A percentile compares a stretch with the other conserved stretches of the same genome.
Evolutionary conservation across 2,888 invertebrate genomes (phyloP).

Genomic region (Ochropleura leucogaster): DNA sequence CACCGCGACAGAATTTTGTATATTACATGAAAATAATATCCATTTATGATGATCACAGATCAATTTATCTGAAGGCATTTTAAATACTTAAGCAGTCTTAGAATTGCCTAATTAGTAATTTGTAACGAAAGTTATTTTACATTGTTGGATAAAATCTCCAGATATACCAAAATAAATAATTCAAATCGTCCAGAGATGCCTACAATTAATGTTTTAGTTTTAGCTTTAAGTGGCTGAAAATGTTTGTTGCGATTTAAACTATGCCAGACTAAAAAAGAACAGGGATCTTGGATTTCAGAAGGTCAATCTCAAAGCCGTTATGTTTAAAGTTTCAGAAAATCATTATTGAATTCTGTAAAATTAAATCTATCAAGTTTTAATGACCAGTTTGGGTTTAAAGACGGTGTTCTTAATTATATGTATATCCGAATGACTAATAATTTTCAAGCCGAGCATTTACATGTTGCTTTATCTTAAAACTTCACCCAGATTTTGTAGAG

Average conservation of each 20-base stretch:
- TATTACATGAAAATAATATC: too few species aligned
- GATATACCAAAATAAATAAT: slow-evolving; percentile 7
- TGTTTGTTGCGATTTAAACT: slow-evolving; percentile 35
- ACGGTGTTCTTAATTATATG: not conserved
- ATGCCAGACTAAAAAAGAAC: slow-evolving; percentile 1
- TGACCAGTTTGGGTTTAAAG: not conserved
- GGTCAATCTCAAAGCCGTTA: slow-evolving; percentile 8
- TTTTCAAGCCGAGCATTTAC: not conserved
- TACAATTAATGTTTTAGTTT: slow-evolving; percentile 28
- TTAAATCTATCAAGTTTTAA: not conserved
- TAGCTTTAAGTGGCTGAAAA: slow-evolving; percentile 13
- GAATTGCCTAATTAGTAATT: not conserved
- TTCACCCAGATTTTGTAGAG: slow-evolving; percentile 17
- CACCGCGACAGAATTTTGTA: too few species aligned
- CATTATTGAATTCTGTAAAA: not conserved
- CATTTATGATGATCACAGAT: not conserved
- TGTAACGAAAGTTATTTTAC: not conserved
- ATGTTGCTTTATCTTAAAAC: not conserved
- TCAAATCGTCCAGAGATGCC: not conserved
- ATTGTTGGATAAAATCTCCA: not conserved
- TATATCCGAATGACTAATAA: not conserved
- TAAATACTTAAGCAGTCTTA: not conserved
- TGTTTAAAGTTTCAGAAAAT: not conserved
- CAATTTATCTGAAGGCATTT: not conserved
- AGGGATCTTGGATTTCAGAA: slow-evolving; percentile 15